Conservation (phyloP, 2,113 vertebrate genomes). For the Bos taurus region ARS-UCD2.0 NC_037328.1:155047001-155047500, state of each 20-base stretch:
- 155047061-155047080: too few relatives aligned
- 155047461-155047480: neutral
- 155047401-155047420: neutral
- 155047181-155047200: too few relatives aligned
- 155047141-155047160: too few relatives aligned
- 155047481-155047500: neutral
- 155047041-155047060: too few relatives aligned
- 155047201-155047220: neutral
- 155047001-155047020: too few relatives aligned
- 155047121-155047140: too few relatives aligned
- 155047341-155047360: neutral
- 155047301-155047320: neutral
- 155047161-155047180: too few relatives aligned
- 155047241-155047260: neutral
- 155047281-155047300: neutral
- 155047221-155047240: neutral
- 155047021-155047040: too few relatives aligned
- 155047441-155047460: neutral
- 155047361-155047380: neutral
- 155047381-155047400: neutral
- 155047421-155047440: neutral
- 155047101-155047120: too few relatives aligned
- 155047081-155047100: too few relatives aligned
- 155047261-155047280: neutral
- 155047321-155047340: neutral